These are phyloP conservation scores for Rapana venosa DNA, from an alignment of 2,888 invertebrate genomes.

Conservation along the genomic window DNA sequence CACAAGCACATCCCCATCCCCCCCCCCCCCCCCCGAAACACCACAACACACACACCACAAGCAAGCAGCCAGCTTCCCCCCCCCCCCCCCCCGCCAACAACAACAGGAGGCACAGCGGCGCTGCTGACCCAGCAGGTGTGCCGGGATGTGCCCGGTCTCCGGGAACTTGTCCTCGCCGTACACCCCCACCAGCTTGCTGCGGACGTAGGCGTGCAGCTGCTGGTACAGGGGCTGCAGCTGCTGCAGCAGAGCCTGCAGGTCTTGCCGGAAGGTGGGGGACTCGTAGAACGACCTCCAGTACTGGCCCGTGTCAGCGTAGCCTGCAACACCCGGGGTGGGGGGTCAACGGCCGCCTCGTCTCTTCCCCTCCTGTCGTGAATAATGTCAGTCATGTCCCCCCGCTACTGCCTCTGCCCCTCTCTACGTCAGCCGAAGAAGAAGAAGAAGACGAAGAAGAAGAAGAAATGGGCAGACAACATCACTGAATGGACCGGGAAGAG, in stretches of 20 bases:
- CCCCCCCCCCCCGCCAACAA: not conserved
- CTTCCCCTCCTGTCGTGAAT: no score
- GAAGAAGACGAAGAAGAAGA: no score
- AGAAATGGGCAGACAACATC: no score
- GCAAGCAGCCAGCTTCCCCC: no score
- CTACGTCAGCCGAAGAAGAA: no score
- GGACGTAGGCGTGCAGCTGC: slow-evolving; percentile 88
- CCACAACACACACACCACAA: no score
- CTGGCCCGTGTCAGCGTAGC: slow-evolving; percentile 91
- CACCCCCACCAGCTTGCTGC: slow-evolving; percentile 83
- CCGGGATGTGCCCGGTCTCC: slow-evolving; percentile 88
- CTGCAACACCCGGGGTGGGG: slow-evolving; percentile 81
- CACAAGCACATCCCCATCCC: not conserved
- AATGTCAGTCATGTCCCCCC: no score
- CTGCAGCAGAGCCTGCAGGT: slow-evolving; percentile 80
- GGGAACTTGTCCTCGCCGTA: slow-evolving; percentile 85
- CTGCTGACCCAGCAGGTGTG: slow-evolving; percentile 86
- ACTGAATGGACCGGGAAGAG: no score
- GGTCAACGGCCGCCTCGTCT: no score
- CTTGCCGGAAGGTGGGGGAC: slow-evolving; percentile 84
- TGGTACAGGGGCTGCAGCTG: slow-evolving; percentile 87
- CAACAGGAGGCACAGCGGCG: not conserved
- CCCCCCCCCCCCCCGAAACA: no score
- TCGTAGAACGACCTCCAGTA: slow-evolving; percentile 94
- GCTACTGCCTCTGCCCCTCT: no score